Conservation (phyloP, 2,797 vertebrate species). For the Enteromius mattozi region DNA sequence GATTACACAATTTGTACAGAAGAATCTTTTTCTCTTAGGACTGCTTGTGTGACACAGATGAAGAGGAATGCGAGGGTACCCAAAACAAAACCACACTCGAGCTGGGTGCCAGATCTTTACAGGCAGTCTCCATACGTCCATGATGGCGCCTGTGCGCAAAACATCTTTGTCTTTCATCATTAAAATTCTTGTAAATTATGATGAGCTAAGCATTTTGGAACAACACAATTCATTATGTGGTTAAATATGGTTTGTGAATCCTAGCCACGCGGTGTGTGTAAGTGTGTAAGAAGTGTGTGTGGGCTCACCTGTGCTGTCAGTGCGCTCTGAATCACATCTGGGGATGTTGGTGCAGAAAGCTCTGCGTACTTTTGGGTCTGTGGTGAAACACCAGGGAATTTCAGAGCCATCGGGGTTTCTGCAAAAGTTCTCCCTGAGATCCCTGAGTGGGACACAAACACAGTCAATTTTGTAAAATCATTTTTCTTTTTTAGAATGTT, state of each 20-base stretch:
- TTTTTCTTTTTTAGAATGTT: background rate
- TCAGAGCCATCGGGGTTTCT: slow-evolving; percentile 94
- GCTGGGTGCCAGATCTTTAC: slow-evolving; percentile 38
- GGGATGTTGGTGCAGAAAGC: slow-evolving; percentile 95
- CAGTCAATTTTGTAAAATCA: background rate
- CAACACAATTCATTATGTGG: slow-evolving; percentile 23
- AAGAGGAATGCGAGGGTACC: slow-evolving; percentile 24
- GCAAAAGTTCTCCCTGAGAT: slow-evolving; percentile 93
- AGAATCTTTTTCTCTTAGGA: slow-evolving; percentile 9
- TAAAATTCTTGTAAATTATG: slow-evolving; percentile 43
- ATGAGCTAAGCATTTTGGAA: slow-evolving; percentile 16
- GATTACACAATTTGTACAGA: background rate
- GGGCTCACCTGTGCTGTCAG: slow-evolving; percentile 73
- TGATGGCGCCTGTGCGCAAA: slow-evolving; percentile 29
- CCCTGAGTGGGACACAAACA: slow-evolving; percentile 74
- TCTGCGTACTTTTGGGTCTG: slow-evolving; percentile 87
- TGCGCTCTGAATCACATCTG: slow-evolving; percentile 81
- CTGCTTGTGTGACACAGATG: slow-evolving; percentile 33
- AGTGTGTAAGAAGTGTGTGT: background rate
- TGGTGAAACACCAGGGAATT: slow-evolving; percentile 97
- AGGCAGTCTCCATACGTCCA: slow-evolving; percentile 7
- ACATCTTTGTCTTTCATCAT: slow-evolving; percentile 38
- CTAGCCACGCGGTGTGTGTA: slow-evolving; percentile 3
- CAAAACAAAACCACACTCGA: slow-evolving; percentile 37
- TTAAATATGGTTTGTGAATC: background rate